Conservation (phyloP, 2,888 invertebrate genomes). For the Graphium colonna region DNA sequence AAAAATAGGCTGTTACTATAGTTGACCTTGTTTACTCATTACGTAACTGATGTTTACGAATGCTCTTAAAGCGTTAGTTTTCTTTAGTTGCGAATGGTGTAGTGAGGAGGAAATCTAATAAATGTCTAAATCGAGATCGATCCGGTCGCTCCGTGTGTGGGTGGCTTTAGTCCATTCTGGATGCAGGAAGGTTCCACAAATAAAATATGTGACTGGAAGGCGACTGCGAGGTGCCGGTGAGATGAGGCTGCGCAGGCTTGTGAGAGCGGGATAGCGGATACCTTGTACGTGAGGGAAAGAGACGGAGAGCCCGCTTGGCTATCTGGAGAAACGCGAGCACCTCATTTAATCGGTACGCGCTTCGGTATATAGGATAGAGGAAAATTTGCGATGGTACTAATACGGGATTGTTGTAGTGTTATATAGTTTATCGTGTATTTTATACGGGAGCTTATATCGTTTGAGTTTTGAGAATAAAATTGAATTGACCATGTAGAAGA, state of each 20-base stretch:
- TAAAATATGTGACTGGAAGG: slow-evolving; percentile 79
- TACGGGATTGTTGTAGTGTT: too few relatives aligned
- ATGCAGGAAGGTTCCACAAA: slow-evolving; percentile 78
- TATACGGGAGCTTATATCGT: too few relatives aligned
- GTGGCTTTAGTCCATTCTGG: slow-evolving; percentile 65
- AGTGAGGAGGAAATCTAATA: slow-evolving; percentile 4
- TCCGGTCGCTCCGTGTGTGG: slow-evolving; percentile 52
- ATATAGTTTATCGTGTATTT: too few relatives aligned
- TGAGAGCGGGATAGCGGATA: slow-evolving; percentile 44
- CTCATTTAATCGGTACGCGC: slow-evolving; percentile 79
- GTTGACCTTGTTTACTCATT: too few relatives aligned
- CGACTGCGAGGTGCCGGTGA: slow-evolving; percentile 75
- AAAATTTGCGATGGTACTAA: too few relatives aligned
- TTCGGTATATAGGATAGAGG: slow-evolving; percentile 72
- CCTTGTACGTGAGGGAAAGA: slow-evolving; percentile 38
- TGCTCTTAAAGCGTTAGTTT: background rate
- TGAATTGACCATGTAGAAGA: too few relatives aligned
- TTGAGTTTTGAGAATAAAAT: too few relatives aligned
- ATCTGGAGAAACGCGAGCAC: slow-evolving; percentile 79
- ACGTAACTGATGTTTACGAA: too few relatives aligned
- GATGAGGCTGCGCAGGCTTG: slow-evolving; percentile 71
- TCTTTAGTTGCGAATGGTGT: slow-evolving; percentile 8
- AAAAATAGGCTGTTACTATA: too few relatives aligned
- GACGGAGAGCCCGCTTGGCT: slow-evolving; percentile 56
- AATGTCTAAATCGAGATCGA: slow-evolving; percentile 24